phyloP scores from a whole-genome alignment of 92 coral and sea anemone genomes.

The Paragorgia papillata region DNA sequence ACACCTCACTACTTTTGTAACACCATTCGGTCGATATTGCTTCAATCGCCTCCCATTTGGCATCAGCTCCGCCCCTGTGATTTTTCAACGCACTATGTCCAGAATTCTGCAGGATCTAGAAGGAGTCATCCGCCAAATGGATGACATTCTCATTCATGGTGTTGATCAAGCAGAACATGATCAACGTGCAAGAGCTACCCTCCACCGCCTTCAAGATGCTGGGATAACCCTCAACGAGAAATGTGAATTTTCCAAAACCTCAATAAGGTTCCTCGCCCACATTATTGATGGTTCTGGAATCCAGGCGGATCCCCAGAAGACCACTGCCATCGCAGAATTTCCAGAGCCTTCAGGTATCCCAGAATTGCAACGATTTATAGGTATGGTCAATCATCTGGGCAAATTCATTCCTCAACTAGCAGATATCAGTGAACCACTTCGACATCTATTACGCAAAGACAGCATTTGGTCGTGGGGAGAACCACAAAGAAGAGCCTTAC shows the following conservation, averaged over 20 bases:
- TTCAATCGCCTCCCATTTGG: slow-evolving; percentile 60
- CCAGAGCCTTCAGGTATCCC: slow-evolving; percentile 37
- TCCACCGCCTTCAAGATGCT: slow-evolving; percentile 48
- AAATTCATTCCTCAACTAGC: slow-evolving; percentile 50
- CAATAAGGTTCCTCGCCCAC: slow-evolving; percentile 65
- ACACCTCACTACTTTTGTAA: slow-evolving; percentile 42
- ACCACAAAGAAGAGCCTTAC: slow-evolving; percentile 45
- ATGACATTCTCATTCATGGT: slow-evolving; percentile 65
- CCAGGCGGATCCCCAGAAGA: no score
- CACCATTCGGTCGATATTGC: slow-evolving; percentile 56
- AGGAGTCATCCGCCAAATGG: slow-evolving; percentile 51
- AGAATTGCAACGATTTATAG: slow-evolving; percentile 61
- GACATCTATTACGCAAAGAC: slow-evolving; percentile 35
- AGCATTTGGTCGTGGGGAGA: slow-evolving; percentile 42
- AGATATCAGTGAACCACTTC: slow-evolving; percentile 48
- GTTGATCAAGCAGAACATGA: slow-evolving; percentile 54
- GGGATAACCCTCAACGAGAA: slow-evolving; percentile 65
- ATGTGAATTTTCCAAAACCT: slow-evolving; percentile 52
- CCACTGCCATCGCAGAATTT: slow-evolving; percentile 53
- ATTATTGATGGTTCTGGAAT: no score
- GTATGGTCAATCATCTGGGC: slow-evolving; percentile 70
- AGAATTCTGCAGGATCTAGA: slow-evolving; percentile 45
- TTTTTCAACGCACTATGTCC: slow-evolving; percentile 54
- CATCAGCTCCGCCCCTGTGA: slow-evolving; percentile 45
- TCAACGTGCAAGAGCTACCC: slow-evolving; percentile 46